Evolutionary conservation across 2,113 vertebrate genomes (phyloP).

Genomic region (Nerophis ophidion): DNA sequence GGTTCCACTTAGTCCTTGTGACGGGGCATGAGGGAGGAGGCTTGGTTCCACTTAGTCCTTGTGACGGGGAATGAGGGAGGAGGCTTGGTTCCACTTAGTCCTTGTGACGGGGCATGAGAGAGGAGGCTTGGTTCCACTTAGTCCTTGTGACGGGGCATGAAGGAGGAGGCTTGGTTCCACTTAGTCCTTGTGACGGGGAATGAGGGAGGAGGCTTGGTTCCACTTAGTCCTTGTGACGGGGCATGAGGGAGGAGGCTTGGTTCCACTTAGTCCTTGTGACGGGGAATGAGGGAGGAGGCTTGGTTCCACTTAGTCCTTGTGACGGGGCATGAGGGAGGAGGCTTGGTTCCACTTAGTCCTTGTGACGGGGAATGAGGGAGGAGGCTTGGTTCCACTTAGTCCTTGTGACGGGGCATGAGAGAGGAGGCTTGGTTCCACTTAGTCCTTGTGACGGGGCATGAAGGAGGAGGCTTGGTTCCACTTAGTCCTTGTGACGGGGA

Average conservation of each 20-base stretch:
- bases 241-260: constrained; percentile 18
- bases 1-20: constrained; percentile 27
- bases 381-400: constrained; percentile 21
- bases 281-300: constrained; percentile 24
- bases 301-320: constrained; percentile 24
- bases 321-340: constrained; percentile 33
- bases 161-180: constrained; percentile 24
- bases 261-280: constrained; percentile 32
- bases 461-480: constrained; percentile 25
- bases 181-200: constrained; percentile 32
- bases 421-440: constrained; percentile 18
- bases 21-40: constrained; percentile 30
- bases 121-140: constrained; percentile 17
- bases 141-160: constrained; percentile 31
- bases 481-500: constrained; percentile 33
- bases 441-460: constrained; percentile 31
- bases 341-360: constrained; percentile 23
- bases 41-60: constrained; percentile 23
- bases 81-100: constrained; percentile 23
- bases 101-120: constrained; percentile 31
- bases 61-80: constrained; percentile 33
- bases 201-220: constrained; percentile 20
- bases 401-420: constrained; percentile 31
- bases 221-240: constrained; percentile 34
- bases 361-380: constrained; percentile 32